Percentiles rank a stretch among this genome's conserved stretches.
Evolutionary conservation across 2,888 invertebrate genomes (phyloP).

Genomic region (Acleris literana): DNA sequence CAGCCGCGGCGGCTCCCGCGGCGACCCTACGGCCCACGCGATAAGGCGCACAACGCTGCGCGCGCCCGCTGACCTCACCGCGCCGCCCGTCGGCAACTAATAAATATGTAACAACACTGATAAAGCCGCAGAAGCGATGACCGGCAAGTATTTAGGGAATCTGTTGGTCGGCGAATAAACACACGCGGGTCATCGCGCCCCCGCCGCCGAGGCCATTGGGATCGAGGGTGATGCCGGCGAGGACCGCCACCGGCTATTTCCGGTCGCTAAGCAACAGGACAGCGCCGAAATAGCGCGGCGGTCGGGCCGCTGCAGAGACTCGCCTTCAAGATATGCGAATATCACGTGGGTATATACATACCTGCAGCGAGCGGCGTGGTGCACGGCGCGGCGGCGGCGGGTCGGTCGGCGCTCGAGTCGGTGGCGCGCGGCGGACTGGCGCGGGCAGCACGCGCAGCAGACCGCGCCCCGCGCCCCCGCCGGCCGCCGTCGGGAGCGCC

Average conservation of each 20-base stretch:
- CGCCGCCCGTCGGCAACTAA: conserved; percentile 73
- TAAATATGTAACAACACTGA: conserved; percentile 83
- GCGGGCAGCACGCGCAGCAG: conserved; percentile 69
- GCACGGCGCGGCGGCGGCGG: conserved; percentile 53
- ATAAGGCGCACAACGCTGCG: conserved; percentile 76
- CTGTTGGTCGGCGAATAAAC: conserved; percentile 73
- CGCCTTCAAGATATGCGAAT: conserved; percentile 42
- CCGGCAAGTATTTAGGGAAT: conserved; percentile 77
- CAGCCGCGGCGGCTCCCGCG: conserved; percentile 41
- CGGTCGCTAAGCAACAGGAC: conserved; percentile 50
- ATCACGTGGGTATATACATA: conserved; percentile 60
- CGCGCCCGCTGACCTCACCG: conserved; percentile 77
- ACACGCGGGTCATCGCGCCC: conserved; percentile 59
- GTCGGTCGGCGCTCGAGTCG: conserved; percentile 72
- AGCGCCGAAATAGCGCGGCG: conserved; percentile 46
- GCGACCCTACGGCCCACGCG: conserved; percentile 75
- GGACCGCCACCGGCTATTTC: conserved; percentile 60
- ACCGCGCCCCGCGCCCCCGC: conserved; percentile 68
- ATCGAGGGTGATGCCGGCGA: conserved; percentile 51
- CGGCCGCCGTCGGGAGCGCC: conserved; percentile 65
- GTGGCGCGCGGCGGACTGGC: conserved; percentile 81
- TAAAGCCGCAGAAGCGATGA: conserved; percentile 79
- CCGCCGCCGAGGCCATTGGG: conserved; percentile 52
- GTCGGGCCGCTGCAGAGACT: conserved; percentile 39
- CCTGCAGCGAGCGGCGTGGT: conserved; percentile 65